Evolutionary conservation across 2,888 invertebrate species (phyloP), one percentile per base, ranked within the genome.

Genomic region (Polymixis flavicincta): DNA sequence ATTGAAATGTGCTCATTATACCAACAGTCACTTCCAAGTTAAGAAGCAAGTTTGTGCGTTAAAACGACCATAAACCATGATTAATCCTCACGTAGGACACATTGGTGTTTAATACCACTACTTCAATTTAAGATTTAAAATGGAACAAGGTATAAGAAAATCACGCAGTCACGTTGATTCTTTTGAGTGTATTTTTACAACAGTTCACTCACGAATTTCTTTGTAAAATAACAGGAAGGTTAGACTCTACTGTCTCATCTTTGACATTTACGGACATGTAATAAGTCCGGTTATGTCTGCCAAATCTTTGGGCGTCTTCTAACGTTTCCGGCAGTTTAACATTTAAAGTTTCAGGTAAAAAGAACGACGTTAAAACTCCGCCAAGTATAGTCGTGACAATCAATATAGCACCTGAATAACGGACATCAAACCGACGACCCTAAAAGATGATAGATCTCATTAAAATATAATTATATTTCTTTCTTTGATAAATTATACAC

Each of bases 311-410:
- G 1, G 97, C 97, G 84, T 97, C 97, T 87, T 96, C 96, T 81
- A 97, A 90, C 8, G 97, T 97, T 93, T 97, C 97, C 61, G 97
- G 97, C 75, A 98, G 91, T 87, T 96, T 97, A 74, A 95, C 95
- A 89, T 97, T 97, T 73, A 97, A 92, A 4, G 97, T 97, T 93
- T 98, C 97, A 0, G 97, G 97, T 64, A 98, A 91, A 83, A 97
- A 95, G 45, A 96, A 87, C 0, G 96, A 95, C 1, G 95, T 93
- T 37, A 97, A 68, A 28, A 95, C 92, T 60, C 97, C 97, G 11
- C 96, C 50, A 13, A 97, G 74, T 57, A 95, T 94, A 54, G 96
- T 90, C 17, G 90, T 74, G 0, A 59, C 78, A 42, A 93, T 93
- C 48, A 94, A 79, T 67, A 93, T 87, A 42, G 85, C 57, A 67